phyloP scores from a whole-genome alignment of 2,888 invertebrate species.

The Smittia aterrima region DNA sequence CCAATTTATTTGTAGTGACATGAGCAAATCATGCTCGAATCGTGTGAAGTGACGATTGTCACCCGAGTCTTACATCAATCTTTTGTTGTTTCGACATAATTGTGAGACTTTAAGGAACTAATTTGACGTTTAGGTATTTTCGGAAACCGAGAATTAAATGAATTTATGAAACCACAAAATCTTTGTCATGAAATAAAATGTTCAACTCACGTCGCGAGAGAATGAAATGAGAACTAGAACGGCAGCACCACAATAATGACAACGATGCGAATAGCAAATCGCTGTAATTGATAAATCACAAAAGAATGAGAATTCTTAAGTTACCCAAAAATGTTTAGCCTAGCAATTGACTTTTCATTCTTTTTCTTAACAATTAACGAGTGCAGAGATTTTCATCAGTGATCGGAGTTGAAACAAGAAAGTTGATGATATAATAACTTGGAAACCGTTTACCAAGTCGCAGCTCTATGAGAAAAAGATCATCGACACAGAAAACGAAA shows the following conservation, averaged over 20 bases:
- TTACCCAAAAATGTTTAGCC: neutral
- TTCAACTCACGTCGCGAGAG: neutral
- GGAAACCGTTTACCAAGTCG: neutral
- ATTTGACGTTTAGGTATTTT: neutral
- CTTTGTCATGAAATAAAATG: neutral
- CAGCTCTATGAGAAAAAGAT: neutral
- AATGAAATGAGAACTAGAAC: slow-evolving; percentile 1
- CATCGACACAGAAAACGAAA: neutral
- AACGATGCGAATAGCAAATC: neutral
- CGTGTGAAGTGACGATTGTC: no score
- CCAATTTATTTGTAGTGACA: no score
- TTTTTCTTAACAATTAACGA: neutral
- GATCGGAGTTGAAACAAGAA: neutral
- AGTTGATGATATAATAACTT: neutral
- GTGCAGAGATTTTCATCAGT: neutral
- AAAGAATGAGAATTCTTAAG: neutral
- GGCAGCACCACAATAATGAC: neutral
- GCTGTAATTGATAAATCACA: neutral
- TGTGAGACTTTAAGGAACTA: neutral
- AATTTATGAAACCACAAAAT: neutral
- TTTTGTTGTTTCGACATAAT: no score
- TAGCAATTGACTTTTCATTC: neutral
- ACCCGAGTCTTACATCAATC: no score
- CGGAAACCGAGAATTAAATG: neutral
- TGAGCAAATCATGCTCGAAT: no score